Evolutionary conservation across 1,140 invertebrate genomes (phyloP), one percentile per base, ranked within the genome.

Genomic region (Ips typographus): DNA sequence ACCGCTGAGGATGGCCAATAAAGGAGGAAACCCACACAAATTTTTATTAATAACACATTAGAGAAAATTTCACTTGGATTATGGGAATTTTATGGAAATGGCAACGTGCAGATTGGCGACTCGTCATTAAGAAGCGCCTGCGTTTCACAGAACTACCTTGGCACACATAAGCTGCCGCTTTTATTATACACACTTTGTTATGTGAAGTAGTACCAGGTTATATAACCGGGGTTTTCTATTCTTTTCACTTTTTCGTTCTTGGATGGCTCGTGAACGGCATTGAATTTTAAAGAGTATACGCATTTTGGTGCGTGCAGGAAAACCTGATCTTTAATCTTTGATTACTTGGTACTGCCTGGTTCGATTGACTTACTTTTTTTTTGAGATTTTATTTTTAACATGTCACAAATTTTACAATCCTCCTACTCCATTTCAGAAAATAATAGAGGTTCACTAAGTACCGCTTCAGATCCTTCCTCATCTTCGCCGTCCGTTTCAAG

Each of bases 221-320:
- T 79, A 79, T 79, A 79, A 79, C 75, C 72, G 72, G 71, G 68
- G 72, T 77, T 78, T 78, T 78, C 77, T 78, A 78, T 77, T 79
- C 76, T 79, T 79, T 79, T 79, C 77, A 79, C 77, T 79, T 79
- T 78, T 77, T n/a, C 75, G 38, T 6, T 56, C 7, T 6, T 55
- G 8, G 53, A 7, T 47, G 59, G 5, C 8, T 57, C 55, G 55
- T 40, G 55, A 57, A 40, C 59, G 40, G 43, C 42, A 38, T 56
- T 56, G 53, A 56, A 56, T 56, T 2, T 6, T 37, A 39, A 56
- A 8, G 7, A 22, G 47, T 49, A 49, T 22, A 22, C 22, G 22
- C 22, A 49, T 22, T 22, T 49, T 2, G 22, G 7, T 49, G 47
- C 2, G 22, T 49, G 7, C 47, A 49, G 22, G 1, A 2, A 49